Evolutionary conservation across 2,797 vertebrate genomes (phyloP).

Genomic region (Microchirus variegatus): DNA sequence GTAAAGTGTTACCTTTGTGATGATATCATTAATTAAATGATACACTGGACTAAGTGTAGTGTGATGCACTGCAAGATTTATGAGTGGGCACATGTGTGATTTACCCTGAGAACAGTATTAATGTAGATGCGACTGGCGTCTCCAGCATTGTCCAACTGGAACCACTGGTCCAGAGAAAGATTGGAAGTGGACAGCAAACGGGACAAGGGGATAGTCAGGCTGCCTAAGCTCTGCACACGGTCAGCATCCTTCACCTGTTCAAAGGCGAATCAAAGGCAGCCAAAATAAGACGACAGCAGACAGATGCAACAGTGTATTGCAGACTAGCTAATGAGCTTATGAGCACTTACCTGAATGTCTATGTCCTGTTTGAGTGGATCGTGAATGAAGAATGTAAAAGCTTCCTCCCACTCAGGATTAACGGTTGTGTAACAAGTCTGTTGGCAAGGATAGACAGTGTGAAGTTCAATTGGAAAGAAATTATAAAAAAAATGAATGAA

Average conservation of each 20-base stretch:
- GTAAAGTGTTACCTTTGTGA: too few species aligned
- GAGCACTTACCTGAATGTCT: conserved; percentile 84
- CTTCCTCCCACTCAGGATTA: conserved; percentile 89
- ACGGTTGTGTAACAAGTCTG: conserved; percentile 85
- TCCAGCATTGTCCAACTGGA: conserved; percentile 87
- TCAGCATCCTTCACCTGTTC: conserved; percentile 91
- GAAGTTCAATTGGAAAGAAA: neutral
- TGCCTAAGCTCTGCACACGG: conserved; percentile 85
- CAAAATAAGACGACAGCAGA: conserved; percentile 3
- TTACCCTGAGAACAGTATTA: conserved; percentile 89
- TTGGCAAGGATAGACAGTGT: conserved; percentile 2
- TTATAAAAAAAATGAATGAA: neutral
- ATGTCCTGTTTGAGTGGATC: conserved; percentile 88
- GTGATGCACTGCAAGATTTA: neutral
- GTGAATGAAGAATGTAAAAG: conserved; percentile 93
- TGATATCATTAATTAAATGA: too few species aligned
- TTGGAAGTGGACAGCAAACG: conserved; percentile 81
- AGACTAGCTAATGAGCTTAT: neutral
- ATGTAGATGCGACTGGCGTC: conserved; percentile 87
- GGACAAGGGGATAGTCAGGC: conserved; percentile 84
- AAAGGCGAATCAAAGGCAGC: neutral
- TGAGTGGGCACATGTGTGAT: neutral
- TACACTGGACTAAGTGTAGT: neutral
- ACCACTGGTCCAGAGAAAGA: conserved; percentile 89
- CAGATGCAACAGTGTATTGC: neutral